Evolutionary conservation across 2,113 vertebrate species (phyloP).

Genomic region (Cyprinodon variegatus): DNA sequence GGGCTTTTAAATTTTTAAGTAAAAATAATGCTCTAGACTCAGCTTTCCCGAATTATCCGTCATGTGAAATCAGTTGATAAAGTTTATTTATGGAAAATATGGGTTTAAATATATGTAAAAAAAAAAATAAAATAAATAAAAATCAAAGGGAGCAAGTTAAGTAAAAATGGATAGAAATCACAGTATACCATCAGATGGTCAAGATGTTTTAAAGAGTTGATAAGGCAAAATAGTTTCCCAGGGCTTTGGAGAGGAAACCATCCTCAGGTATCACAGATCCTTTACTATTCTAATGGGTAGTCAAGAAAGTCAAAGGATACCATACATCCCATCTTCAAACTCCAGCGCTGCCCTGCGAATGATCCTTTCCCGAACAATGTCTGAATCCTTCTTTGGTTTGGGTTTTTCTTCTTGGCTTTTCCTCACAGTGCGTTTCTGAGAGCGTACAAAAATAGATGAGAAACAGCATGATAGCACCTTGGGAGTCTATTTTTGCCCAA

Average conservation of each 20-base stretch:
- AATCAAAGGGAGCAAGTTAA: neutral
- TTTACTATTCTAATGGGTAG: too few species aligned
- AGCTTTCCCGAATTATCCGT: neutral
- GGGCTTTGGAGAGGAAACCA: too few species aligned
- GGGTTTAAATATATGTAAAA: neutral
- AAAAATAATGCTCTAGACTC: neutral
- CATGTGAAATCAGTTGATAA: neutral
- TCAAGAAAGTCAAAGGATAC: conserved; percentile 85
- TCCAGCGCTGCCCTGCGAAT: conserved; percentile 94
- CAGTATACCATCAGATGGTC: too few species aligned
- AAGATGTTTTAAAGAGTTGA: too few species aligned
- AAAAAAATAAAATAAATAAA: neutral
- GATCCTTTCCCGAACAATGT: conserved; percentile 91
- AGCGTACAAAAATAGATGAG: conserved; percentile 13
- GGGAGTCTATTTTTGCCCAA: conserved; percentile 20
- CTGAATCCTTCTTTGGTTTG: conserved; percentile 85
- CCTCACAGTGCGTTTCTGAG: conserved; percentile 87
- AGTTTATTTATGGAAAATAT: neutral
- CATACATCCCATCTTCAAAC: conserved; percentile 98
- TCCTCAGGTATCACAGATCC: too few species aligned
- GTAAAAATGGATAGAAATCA: too few species aligned
- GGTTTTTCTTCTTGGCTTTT: conserved; percentile 80
- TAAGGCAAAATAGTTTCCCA: too few species aligned
- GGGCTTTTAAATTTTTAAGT: neutral
- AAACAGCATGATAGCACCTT: conserved; percentile 4